Evolutionary conservation across 1,140 invertebrate species (phyloP), one percentile per base, ranked within the genome.

Genomic region (Vanessa atalanta): DNA sequence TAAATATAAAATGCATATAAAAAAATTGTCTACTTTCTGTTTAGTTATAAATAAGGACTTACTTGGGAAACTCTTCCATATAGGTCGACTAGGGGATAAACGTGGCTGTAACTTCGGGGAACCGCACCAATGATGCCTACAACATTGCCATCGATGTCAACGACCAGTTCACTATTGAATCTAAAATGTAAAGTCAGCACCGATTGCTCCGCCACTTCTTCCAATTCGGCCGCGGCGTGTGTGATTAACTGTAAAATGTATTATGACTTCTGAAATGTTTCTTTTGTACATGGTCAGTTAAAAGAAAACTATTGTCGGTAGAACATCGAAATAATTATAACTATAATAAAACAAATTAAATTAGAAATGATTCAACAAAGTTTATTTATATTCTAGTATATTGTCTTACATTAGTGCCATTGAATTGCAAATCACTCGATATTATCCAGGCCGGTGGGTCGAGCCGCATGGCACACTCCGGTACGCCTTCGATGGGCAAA

Each of bases 21-120:
- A 31, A 31, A 31, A 31, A 31, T 43, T 43, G 7, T 43, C 9
- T 43, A 43, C 1, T 43, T 43, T 43, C 0, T 31, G 12, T 37
- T 11, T 65, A 50, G 20, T 50, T 12, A 55, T 8, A 47, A 16
- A 23, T 23, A 6, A 7, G 7, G 31, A 9, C 65, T 75, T 73
- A 89, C 89, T 77, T 91, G 88, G 14, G 75, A 75, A 16, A 89
- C 81, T 53, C 72, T 81, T 8, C 89, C 89, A 26, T 91, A 91
- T 0, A 91, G 79, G 67, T 91, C 88, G 0, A 91, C 79, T 26
- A 87, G 69, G 0, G 88, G 89, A 65, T 82, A 90, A 0, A 91
- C 77, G 43, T 87, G 83, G n/a, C 76, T 81, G 68, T 76, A 79
- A 0, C 55, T 65, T 12, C 83, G 69, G 2, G 88, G 83, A 1